phyloP scores from a whole-genome alignment of 2,113 vertebrate species.

The Gobius niger region DNA sequence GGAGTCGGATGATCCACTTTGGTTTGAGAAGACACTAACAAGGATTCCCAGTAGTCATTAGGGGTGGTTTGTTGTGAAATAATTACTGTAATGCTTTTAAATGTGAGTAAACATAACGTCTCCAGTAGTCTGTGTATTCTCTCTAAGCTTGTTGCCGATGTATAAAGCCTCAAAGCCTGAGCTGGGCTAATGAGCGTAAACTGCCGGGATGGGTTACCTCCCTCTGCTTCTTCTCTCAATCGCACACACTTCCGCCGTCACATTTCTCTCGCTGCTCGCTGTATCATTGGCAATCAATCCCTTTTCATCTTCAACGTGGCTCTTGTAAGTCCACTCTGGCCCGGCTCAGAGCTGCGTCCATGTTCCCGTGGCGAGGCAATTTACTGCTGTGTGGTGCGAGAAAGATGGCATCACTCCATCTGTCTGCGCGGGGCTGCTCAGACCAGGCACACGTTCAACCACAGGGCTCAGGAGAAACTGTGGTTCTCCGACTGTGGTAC shows the following conservation, averaged over 20 bases:
- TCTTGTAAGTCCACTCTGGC: constrained; percentile 9
- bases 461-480: constrained; percentile 1
- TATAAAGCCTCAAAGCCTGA: constrained; percentile 60
- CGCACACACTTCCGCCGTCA: constrained; percentile 18
- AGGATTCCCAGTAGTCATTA: constrained; percentile 30
- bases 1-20: constrained; percentile 38
- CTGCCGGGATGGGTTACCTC: constrained; percentile 54
- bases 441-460: constrained; percentile 13
- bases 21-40: constrained; percentile 63
- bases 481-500: background rate
- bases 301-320: constrained; percentile 3
- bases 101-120: constrained; percentile 7
- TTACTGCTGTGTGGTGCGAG: constrained; percentile 25
- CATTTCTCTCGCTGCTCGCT: background rate
- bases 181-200: constrained; percentile 66
- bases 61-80: constrained; percentile 38
- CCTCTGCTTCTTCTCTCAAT: constrained; percentile 20
- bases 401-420: constrained; percentile 28
- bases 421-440: constrained; percentile 12
- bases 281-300: constrained; percentile 9
- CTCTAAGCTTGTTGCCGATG: constrained; percentile 28
- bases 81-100: constrained; percentile 16
- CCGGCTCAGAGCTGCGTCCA: background rate
- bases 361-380: constrained; percentile 28
- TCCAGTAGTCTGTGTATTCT: constrained; percentile 22